Evolutionary conservation across 2,888 invertebrate species (phyloP).

Genomic region (Caradrina clavipalpis): DNA sequence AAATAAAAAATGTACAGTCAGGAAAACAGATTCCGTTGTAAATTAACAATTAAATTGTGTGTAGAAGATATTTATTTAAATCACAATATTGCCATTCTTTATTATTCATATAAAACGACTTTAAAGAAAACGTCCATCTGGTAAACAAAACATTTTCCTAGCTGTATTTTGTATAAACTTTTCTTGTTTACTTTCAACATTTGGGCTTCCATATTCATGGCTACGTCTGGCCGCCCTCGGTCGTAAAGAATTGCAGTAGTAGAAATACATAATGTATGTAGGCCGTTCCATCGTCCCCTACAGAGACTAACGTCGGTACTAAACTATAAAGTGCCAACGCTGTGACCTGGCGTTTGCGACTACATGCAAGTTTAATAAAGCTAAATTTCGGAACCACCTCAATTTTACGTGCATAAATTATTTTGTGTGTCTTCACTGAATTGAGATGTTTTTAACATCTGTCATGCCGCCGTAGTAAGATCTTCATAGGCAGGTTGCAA

Average conservation of each 20-base stretch:
- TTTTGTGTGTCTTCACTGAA: not conserved
- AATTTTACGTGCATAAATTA: conserved; percentile 24
- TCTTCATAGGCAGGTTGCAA: not conserved
- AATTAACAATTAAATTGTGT: not conserved
- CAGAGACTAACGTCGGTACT: conserved; percentile 34
- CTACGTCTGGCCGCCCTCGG: conserved; percentile 21
- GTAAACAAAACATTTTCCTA: not conserved
- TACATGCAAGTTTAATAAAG: conserved; percentile 33
- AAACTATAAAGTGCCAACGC: conserved; percentile 42
- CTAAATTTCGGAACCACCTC: conserved; percentile 9
- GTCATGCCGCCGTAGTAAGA: not conserved
- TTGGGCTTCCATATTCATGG: conserved; percentile 52
- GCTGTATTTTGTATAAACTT: not conserved
- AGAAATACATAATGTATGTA: conserved; percentile 53
- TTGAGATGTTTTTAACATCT: not conserved
- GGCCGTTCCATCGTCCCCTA: conserved; percentile 9
- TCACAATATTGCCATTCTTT: not conserved
- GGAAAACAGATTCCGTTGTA: not conserved
- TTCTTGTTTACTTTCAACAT: conserved; percentile 23
- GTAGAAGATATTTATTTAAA: not conserved
- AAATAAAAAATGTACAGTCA: not conserved
- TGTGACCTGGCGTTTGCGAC: conserved; percentile 20
- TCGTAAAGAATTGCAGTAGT: conserved; percentile 48
- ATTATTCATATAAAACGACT: not conserved
- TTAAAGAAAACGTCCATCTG: not conserved